Base-by-base conservation (phyloP, 2,797 vertebrate genomes). In the Xenentodon cancila region DNA sequence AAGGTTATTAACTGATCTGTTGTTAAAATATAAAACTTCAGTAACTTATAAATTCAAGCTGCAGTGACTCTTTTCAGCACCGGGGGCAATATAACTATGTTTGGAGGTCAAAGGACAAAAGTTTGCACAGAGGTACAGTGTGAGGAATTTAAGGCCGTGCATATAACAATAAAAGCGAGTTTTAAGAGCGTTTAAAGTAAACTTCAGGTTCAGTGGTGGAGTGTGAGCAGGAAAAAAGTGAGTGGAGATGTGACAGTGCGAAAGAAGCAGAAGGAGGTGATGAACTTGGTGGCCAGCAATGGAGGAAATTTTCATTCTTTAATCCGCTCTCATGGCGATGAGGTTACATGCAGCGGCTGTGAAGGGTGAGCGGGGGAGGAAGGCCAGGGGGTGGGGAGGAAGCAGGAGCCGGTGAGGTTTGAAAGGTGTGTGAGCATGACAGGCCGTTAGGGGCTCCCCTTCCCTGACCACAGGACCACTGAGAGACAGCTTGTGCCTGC, bases 371-470 rank as follows among this genome's bases (percentile, higher is more conserved):
- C 69, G 74, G 50, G 78, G 30, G 75, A 59, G 57, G 56, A 62
- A 61, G 48, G 68, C 45, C 56, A 52, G 34, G 56, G 68, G 58
- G 57, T 61, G 57, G 64, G 72, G 86, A 86, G 84, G 85, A 86
- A 88, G 79, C 74, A 59, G 61, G 82, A 77, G 62, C 17, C 70
- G 64, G 79, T 76, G 79, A 83, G 68, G 82, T 85, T 87, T 82
- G 53, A 80, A 81, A 84, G 80, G 79, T 88, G 78, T 73, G 64
- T 65, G 77, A 70, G 73, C 49, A 12, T 32, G 79, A 87, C 81
- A 84, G 93, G 95, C 94, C 94, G 96, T 99, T 98, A 87, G 89
- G 85, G 78, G 55, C 84, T 84, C 84, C 90, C 77, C 84, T 84
- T 88, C 87, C 89, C 86, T 87, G 87, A 91, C 91, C 89, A 93